A percentile compares a stretch with the other conserved stretches of the same genome.
phyloP scores from a whole-genome alignment of 2,888 invertebrate genomes.

The Folsomia candida region DNA sequence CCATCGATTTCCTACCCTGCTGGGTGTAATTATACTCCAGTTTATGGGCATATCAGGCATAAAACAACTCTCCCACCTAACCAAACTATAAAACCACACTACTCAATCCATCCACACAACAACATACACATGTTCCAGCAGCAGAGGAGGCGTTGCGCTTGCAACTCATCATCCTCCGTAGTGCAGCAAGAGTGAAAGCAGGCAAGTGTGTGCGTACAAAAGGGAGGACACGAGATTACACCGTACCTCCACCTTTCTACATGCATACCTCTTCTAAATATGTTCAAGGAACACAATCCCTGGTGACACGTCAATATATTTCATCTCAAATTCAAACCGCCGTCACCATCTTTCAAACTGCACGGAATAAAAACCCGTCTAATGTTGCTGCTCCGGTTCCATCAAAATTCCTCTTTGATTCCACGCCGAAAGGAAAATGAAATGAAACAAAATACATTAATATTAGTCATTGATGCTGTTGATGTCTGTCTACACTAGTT shows the following conservation, averaged over 20 bases:
- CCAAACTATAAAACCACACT: not conserved
- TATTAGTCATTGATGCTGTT: not conserved
- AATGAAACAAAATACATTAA: not conserved
- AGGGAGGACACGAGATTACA: not conserved
- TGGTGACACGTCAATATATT: conserved; percentile 17
- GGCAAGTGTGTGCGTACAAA: not conserved
- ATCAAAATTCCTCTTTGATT: not conserved
- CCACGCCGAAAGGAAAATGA: not conserved
- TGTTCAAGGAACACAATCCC: not conserved
- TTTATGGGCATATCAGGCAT: not conserved
- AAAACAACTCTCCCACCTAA: not conserved
- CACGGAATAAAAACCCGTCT: not conserved
- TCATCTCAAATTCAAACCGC: conserved; percentile 9
- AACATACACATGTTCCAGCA: not conserved
- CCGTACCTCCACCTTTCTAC: not conserved
- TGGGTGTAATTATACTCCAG: not conserved
- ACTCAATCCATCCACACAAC: not conserved
- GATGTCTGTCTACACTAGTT: not conserved
- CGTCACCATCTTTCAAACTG: not conserved
- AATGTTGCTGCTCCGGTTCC: not conserved
- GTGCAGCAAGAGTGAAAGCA: not conserved
- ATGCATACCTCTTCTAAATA: not conserved
- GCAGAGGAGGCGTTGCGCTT: not conserved
- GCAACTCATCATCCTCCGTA: not conserved
- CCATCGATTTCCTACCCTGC: conserved; percentile 4